Evolutionary conservation across 2,113 vertebrate genomes (phyloP), one percentile per base, ranked within the genome.

Genomic region (Helogale parvula): DNA sequence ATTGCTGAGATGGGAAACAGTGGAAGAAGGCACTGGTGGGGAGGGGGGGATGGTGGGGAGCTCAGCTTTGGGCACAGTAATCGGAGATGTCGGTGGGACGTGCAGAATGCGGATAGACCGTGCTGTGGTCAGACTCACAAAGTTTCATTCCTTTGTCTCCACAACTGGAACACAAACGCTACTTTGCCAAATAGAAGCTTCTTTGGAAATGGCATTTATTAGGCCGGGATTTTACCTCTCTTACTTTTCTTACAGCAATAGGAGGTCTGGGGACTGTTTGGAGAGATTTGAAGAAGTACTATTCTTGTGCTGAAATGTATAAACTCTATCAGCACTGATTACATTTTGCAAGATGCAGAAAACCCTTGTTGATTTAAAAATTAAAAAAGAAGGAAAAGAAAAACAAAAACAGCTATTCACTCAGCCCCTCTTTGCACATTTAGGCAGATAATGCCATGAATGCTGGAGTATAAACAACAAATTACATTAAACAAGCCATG

Each of bases 401-500:
- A 95, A 89, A 6, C 65, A 76, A 50, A 60, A 74, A 14, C 35
- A 50, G 31, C 54, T 63, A 93, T 96, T 88, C 33, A 66, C 38
- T 41, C 76, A 90, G 66, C 17, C 72, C 65, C 31, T 92, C 35
- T 88, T 94, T 92, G 76, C 81, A 91, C 71, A 83, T 45, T 57
- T 65, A 88, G 77, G 85, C 84, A 81, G 81, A 84, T 90, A 87
- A 81, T 65, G 88, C n/a, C 54, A 35, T 27, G 31, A 74, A 91
- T 83, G 69, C 14, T 60, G 69, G 68, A 50, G 57, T 23, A 47
- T 35, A 63, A 87, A 57, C 87, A 90, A 82, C 88, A 95, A 92
- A 92, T 95, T 97, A 79, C 38, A 96, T 88, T 88, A 88, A 96
- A 94, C 35, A 87, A 96, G 90, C 63, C 66, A 41, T 0, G 35